These are phyloP conservation scores for Tachycineta bicolor DNA, from an alignment of 2,113 vertebrate species.

Conservation along the genomic window DNA sequence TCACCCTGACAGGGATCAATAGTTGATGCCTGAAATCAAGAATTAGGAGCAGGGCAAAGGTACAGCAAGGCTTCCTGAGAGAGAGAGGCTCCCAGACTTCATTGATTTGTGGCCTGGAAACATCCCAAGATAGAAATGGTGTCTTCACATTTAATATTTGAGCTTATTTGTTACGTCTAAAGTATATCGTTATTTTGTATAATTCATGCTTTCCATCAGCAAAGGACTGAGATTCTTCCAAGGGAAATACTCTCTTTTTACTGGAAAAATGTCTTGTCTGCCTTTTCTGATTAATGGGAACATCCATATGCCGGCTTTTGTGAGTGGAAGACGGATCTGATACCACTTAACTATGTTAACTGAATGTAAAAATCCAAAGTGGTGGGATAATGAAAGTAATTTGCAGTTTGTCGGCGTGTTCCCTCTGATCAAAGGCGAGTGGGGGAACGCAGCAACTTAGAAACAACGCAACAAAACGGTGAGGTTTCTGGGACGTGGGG, in stretches of 20 bases:
- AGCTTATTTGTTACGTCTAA: neutral
- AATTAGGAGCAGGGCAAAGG: neutral
- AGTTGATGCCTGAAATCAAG: neutral
- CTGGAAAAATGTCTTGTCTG: slow-evolving; percentile 48
- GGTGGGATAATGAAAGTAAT: neutral
- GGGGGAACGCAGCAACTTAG: neutral
- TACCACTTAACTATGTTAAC: slow-evolving; percentile 23
- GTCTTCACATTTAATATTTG: neutral
- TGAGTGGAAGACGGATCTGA: slow-evolving; percentile 7
- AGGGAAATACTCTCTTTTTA: slow-evolving; percentile 8
- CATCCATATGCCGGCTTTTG: neutral
- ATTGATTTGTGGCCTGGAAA: slow-evolving; percentile 23
- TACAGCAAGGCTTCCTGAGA: neutral
- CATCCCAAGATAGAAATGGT: neutral
- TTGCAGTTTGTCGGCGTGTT: neutral
- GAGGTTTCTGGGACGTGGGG: neutral
- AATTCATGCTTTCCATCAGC: slow-evolving; percentile 19
- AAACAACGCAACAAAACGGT: neutral
- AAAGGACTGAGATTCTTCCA: neutral
- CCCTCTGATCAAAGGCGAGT: neutral
- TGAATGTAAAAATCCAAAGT: neutral
- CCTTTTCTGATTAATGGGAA: slow-evolving; percentile 33
- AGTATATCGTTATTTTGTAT: slow-evolving; percentile 6
- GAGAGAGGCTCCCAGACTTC: neutral
- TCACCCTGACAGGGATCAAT: neutral